These are phyloP conservation scores for Hypomecis punctinalis DNA, from an alignment of 2,888 invertebrate species.

Conservation along the genomic window DNA sequence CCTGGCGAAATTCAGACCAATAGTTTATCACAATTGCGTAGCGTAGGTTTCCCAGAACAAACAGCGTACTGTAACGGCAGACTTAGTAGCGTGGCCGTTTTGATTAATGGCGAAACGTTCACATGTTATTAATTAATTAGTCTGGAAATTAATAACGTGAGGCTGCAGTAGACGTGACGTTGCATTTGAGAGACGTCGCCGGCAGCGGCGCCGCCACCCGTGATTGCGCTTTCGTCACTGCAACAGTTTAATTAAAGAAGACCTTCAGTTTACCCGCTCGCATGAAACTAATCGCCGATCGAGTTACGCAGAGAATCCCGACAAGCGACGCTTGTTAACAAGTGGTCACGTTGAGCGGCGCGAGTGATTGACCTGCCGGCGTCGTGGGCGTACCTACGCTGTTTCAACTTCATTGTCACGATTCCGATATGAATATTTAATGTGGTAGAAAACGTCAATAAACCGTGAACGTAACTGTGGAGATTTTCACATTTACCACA, in stretches of 20 bases:
- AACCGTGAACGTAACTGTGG: constrained; percentile 17
- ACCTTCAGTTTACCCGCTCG: constrained; percentile 52
- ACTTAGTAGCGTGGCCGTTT: constrained; percentile 56
- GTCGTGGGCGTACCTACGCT: constrained; percentile 28
- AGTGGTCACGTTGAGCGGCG: constrained; percentile 34
- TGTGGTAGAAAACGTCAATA: constrained; percentile 19
- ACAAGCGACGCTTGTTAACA: constrained; percentile 50
- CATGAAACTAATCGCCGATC: constrained; percentile 50
- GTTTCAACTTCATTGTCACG: constrained; percentile 38
- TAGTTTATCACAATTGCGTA: constrained; percentile 42
- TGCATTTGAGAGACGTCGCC: constrained; percentile 56
- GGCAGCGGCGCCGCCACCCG: constrained; percentile 46
- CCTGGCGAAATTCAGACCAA: constrained; percentile 41
- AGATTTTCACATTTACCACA: constrained; percentile 33
- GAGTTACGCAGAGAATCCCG: constrained; percentile 54
- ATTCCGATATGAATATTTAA: constrained; percentile 39
- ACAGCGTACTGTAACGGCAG: constrained; percentile 39
- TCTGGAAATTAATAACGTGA: constrained; percentile 75
- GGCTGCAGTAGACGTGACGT: constrained; percentile 75
- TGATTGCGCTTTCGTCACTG: constrained; percentile 59
- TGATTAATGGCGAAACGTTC: constrained; percentile 73
- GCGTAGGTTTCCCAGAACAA: constrained; percentile 35
- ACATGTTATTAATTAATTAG: constrained; percentile 79
- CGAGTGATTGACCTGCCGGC: constrained; percentile 39
- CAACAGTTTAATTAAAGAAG: constrained; percentile 78